Conservation (phyloP, 2,797 vertebrate species). For the Propithecus deckenii region DNA sequence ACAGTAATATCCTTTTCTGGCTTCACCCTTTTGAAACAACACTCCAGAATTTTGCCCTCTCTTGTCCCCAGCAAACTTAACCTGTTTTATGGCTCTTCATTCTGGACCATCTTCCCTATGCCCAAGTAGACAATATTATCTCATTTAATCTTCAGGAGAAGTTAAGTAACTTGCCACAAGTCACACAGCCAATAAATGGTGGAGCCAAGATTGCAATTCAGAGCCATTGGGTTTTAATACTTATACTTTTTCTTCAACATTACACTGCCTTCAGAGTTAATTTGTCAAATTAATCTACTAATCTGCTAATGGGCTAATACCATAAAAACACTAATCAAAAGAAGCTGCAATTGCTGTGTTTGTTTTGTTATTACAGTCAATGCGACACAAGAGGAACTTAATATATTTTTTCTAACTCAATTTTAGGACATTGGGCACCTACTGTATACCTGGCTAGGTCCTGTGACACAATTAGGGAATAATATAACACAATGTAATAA, state of each 20-base stretch:
- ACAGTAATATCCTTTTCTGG: not conserved
- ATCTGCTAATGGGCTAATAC: constrained; percentile 20
- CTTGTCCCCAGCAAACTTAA: not conserved
- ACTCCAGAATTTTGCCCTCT: not conserved
- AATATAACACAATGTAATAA: not conserved
- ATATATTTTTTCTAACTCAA: constrained; percentile 26
- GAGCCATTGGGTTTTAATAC: not conserved
- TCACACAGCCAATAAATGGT: not conserved
- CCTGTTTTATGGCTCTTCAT: not conserved
- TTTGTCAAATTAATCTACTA: constrained; percentile 32
- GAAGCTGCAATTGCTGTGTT: constrained; percentile 10
- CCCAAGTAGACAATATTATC: not conserved
- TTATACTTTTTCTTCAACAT: not conserved
- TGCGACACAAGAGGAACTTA: not conserved
- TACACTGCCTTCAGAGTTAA: not conserved
- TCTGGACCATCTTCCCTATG: not conserved
- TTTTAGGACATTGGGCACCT: not conserved
- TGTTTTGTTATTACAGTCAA: constrained; percentile 39
- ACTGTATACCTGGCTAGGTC: not conserved
- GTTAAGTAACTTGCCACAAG: constrained; percentile 7
- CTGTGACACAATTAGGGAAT: not conserved
- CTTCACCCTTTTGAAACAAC: not conserved
- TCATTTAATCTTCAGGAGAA: constrained; percentile 16
- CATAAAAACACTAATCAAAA: constrained; percentile 10
- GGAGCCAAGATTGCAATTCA: not conserved